Base-by-base conservation (phyloP, 2,888 invertebrate species). In the Eupeodes latifasciatus region DNA sequence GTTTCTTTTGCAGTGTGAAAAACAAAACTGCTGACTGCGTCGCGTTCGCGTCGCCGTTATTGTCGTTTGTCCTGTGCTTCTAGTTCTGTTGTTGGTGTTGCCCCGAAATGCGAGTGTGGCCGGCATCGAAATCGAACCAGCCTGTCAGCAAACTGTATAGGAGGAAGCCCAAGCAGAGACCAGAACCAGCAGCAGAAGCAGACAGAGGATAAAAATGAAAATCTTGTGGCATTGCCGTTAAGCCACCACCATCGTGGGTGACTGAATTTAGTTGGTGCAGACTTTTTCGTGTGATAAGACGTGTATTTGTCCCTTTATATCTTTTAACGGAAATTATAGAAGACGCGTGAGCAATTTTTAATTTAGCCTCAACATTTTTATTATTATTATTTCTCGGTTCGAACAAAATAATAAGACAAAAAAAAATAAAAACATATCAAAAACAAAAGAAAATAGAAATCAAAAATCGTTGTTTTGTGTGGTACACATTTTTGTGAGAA, bases 221-320 rank as follows among this genome's bases (percentile, higher is more conserved):
- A 88, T 88, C 85, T 88, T 88, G 67, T 69, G 84, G 88, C 81
- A 84, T 57, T 88, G 85, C 81, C 81, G 77, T 78, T 84, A 84
- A 81, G 84, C 87, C 87, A 80, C 80, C 77, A 78, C 85, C 85
- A 89, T 71, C 88, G 88, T 89, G 88, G 89, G 90, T 85, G 89
- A 82, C 85, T 85, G 78, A 85, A 89, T 89, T 90, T 85, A 90
- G 90, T 90, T 90, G 81, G 80, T 90, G 88, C 76, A 90, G 88
- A 90, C 88, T 83, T 89, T 88, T 86, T 89, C 79, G 76, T 82
- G 75, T 84, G 90, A 89, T 59, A 81, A 74, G 90, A 90, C 90
- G 90, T 90, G 84, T 89, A 66, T 59, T 59, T 86, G 74, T 85
- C 40, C 59, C 40, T 55, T 16, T 12, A 16, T 55, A 27, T 27